A percentile compares a stretch with the other conserved stretches of the same genome.
These are phyloP conservation scores for Leptoclinus maculatus DNA, from an alignment of 2,797 vertebrate species.

Conservation along the genomic window DNA sequence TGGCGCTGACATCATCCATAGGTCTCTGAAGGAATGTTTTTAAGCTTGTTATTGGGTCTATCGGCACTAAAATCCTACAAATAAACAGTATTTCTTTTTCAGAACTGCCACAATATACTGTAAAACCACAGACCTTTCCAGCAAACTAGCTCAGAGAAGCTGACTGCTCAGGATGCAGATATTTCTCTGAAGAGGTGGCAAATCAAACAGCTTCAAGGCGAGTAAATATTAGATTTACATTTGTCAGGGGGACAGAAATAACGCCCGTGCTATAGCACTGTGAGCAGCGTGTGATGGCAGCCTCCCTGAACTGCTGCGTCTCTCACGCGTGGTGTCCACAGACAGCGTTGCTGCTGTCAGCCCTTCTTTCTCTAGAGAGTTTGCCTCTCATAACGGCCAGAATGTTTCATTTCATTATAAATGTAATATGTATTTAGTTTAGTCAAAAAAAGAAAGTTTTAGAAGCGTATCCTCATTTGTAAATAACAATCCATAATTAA, in stretches of 20 bases:
- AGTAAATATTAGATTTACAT: slow-evolving; percentile 8
- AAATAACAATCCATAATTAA: too few relatives aligned
- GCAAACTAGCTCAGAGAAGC: neutral
- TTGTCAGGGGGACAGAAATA: neutral
- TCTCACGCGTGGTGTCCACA: too few relatives aligned
- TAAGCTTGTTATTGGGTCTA: neutral
- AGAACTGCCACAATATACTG: neutral
- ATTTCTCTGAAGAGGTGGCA: neutral
- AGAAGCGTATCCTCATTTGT: too few relatives aligned
- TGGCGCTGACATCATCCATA: neutral
- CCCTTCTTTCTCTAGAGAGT: too few relatives aligned
- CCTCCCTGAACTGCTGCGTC: too few relatives aligned
- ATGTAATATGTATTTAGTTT: too few relatives aligned
- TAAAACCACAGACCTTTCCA: neutral
- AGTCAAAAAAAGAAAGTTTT: too few relatives aligned
- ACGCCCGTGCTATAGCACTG: neutral
- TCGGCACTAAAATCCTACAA: neutral
- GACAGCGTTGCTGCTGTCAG: too few relatives aligned
- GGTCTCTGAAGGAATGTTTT: neutral
- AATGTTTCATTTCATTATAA: too few relatives aligned
- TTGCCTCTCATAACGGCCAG: too few relatives aligned
- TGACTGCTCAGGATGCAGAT: neutral
- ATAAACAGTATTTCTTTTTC: neutral
- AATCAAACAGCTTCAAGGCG: slow-evolving; percentile 7
- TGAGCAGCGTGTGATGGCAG: neutral